Conservation (phyloP, 2,113 vertebrate species). For the Thunnus maccoyii region DNA sequence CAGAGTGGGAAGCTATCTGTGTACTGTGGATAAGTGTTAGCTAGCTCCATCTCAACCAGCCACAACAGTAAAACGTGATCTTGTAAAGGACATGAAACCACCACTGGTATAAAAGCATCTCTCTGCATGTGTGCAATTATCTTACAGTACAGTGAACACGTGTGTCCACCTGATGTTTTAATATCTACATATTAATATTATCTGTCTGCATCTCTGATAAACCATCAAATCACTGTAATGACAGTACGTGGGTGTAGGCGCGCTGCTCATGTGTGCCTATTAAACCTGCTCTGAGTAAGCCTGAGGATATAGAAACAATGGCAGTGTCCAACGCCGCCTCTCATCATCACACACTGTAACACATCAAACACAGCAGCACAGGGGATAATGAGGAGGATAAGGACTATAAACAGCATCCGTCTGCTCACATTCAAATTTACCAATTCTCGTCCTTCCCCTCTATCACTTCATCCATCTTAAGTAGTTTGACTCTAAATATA, state of each 20-base stretch:
- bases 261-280: conserved; percentile 50
- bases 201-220: conserved; percentile 48
- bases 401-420: conserved; percentile 60
- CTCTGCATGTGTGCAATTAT: neutral
- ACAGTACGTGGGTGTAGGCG: conserved; percentile 54
- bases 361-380: conserved; percentile 65
- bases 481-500: conserved; percentile 72
- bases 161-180: conserved; percentile 24
- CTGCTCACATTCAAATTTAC: conserved; percentile 61
- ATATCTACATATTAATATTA: conserved; percentile 3
- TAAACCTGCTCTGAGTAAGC: conserved; percentile 59
- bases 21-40: neutral
- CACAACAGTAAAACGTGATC: neutral
- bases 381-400: conserved; percentile 64
- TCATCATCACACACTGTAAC: conserved; percentile 59
- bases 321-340: conserved; percentile 64
- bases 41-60: neutral
- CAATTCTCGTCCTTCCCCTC: conserved; percentile 42
- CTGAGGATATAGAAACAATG: conserved; percentile 66
- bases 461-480: conserved; percentile 69
- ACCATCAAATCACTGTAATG: conserved; percentile 43
- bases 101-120: neutral
- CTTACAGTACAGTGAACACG: neutral
- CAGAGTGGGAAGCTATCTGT: neutral
- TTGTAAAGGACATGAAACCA: too few species aligned